Conservation (phyloP, 2,888 invertebrate species). For the Periphyllus acericola region DNA sequence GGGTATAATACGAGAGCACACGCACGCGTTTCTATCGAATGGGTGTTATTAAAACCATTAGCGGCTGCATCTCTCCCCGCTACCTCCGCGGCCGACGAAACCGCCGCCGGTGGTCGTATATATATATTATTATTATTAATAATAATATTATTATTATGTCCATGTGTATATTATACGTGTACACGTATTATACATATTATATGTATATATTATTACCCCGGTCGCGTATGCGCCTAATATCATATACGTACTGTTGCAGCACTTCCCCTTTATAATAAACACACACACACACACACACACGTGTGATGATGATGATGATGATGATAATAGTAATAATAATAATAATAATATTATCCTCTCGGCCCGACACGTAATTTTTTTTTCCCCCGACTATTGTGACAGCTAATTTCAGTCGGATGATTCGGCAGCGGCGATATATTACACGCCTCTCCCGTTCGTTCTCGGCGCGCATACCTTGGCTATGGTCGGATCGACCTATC, state of each 20-base stretch:
- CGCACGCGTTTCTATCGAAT: constrained; percentile 16
- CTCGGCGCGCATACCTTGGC: too few relatives aligned
- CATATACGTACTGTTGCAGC: not conserved
- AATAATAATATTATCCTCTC: not conserved
- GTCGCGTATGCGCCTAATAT: not conserved
- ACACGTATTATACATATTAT: not conserved
- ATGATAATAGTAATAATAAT: not conserved
- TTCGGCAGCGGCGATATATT: not conserved
- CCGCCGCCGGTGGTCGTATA: constrained; percentile 48
- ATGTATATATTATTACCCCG: not conserved
- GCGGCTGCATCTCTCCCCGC: constrained; percentile 27
- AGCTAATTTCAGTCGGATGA: constrained; percentile 38
- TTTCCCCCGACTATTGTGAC: constrained; percentile 26
- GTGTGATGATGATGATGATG: not conserved
- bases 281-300: too few relatives aligned
- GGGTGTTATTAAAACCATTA: constrained; percentile 61
- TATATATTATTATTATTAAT: not conserved
- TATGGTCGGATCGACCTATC: too few relatives aligned
- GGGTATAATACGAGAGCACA: not conserved
- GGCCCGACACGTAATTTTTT: constrained; percentile 23
- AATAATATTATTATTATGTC: not conserved
- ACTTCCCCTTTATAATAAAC: not conserved
- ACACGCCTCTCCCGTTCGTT: too few relatives aligned
- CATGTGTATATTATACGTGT: not conserved
- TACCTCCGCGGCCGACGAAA: not conserved